A percentile compares a stretch with the other conserved stretches of the same genome.
Conservation (phyloP, 2,797 vertebrate genomes). For the Paguma larvata region DNA sequence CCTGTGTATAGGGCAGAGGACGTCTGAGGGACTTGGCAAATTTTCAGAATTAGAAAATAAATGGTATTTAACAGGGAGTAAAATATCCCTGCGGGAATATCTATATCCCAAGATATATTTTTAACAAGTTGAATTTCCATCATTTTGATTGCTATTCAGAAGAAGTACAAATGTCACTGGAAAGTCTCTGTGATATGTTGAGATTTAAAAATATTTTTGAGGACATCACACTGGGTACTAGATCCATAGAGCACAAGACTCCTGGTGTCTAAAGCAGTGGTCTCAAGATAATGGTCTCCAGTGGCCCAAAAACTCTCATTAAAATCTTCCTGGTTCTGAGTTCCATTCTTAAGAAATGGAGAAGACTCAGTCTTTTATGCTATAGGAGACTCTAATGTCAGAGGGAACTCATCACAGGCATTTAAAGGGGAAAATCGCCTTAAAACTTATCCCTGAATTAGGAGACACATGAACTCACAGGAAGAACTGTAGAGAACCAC, state of each 20-base stretch:
- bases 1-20: neutral
- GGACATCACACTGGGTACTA: neutral
- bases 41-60: constrained; percentile 54
- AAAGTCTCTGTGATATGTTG: neutral
- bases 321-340: neutral
- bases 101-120: neutral
- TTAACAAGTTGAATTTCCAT: neutral
- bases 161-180: neutral
- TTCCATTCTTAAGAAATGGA: neutral
- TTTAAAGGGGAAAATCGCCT: neutral
- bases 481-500: neutral
- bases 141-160: neutral
- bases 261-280: neutral
- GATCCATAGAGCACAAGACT: neutral
- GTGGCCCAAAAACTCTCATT: neutral
- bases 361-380: neutral
- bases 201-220: neutral
- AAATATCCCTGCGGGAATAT: neutral
- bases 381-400: neutral
- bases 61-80: neutral
- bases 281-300: neutral
- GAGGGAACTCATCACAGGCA: neutral
- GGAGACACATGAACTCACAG: neutral
- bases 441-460: neutral
- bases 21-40: neutral